Conservation (phyloP, 2,113 vertebrate genomes). For the Syngnathoides biaculeatus region DNA sequence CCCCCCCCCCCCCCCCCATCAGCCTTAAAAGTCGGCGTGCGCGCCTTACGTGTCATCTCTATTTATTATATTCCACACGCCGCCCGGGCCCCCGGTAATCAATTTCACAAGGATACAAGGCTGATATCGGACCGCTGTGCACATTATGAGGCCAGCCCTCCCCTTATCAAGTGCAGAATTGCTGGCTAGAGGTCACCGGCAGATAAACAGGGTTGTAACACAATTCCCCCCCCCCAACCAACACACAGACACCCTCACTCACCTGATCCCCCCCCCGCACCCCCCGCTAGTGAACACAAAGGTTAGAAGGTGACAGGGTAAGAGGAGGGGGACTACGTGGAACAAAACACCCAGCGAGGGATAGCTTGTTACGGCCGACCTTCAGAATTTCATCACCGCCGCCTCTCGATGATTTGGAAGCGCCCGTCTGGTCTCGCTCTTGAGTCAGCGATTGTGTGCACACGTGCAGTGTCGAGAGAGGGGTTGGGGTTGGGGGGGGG, state of each 20-base stretch:
- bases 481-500: constrained; percentile 8
- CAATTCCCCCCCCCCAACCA: constrained; percentile 66
- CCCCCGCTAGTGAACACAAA: constrained; percentile 61
- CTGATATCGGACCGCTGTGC: constrained; percentile 74
- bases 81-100: constrained; percentile 72
- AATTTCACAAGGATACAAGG: constrained; percentile 80
- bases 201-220: constrained; percentile 99
- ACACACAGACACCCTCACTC: constrained; percentile 59
- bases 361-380: constrained; percentile 98
- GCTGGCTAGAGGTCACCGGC: constrained; percentile 96
- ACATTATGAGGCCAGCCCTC: constrained; percentile 77
- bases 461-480: constrained; percentile 36
- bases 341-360: constrained; percentile 73
- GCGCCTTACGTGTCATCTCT: constrained; percentile 75
- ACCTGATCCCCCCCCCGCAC: constrained; percentile 45
- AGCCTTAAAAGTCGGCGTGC: constrained; percentile 68
- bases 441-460: constrained; percentile 54
- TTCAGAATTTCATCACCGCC: constrained; percentile 99
- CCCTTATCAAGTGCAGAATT: constrained; percentile 99
- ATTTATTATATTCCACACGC: constrained; percentile 79
- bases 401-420: constrained; percentile 94
- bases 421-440: constrained; percentile 84
- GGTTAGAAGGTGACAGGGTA: constrained; percentile 65
- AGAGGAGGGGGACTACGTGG: constrained; percentile 47
- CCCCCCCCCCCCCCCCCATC: constrained; percentile 64